These are phyloP conservation scores for Arnoldichthys spilopterus DNA, from an alignment of 2,797 vertebrate species.

Conservation along the genomic window DNA sequence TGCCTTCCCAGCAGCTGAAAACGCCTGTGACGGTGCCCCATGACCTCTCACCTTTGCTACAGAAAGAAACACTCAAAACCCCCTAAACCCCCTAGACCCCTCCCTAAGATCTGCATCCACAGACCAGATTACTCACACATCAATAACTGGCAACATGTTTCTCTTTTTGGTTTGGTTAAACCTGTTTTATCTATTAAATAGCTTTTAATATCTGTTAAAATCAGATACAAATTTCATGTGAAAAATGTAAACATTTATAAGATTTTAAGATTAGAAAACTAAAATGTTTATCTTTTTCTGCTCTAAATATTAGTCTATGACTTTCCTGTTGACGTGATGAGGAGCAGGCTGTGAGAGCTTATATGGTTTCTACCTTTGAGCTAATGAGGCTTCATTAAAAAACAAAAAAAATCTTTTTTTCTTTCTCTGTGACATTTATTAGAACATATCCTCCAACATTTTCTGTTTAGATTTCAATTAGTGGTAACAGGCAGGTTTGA, in stretches of 20 bases:
- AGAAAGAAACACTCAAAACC: constrained; percentile 47
- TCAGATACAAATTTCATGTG: too few relatives aligned
- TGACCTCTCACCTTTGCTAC: constrained; percentile 65
- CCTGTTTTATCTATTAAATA: neutral
- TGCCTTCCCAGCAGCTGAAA: constrained; percentile 76
- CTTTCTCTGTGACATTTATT: neutral
- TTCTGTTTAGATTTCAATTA: too few relatives aligned
- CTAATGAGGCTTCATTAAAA: neutral
- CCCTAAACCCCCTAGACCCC: neutral
- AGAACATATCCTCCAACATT: neutral
- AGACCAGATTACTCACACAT: constrained; percentile 3
- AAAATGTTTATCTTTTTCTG: neutral
- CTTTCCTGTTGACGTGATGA: neutral
- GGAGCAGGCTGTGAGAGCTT: neutral
- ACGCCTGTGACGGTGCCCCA: constrained; percentile 44
- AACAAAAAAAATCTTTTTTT: too few relatives aligned
- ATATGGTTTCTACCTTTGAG: neutral
- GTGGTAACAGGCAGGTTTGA: neutral
- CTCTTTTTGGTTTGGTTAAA: neutral
- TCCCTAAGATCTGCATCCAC: neutral
- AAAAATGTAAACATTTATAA: too few relatives aligned
- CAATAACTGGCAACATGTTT: neutral
- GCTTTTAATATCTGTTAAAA: neutral
- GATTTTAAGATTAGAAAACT: too few relatives aligned
- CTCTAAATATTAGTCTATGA: neutral